These are phyloP conservation scores for Columba janthina DNA, from an alignment of 2,113 vertebrate genomes.

Conservation along the genomic window DNA sequence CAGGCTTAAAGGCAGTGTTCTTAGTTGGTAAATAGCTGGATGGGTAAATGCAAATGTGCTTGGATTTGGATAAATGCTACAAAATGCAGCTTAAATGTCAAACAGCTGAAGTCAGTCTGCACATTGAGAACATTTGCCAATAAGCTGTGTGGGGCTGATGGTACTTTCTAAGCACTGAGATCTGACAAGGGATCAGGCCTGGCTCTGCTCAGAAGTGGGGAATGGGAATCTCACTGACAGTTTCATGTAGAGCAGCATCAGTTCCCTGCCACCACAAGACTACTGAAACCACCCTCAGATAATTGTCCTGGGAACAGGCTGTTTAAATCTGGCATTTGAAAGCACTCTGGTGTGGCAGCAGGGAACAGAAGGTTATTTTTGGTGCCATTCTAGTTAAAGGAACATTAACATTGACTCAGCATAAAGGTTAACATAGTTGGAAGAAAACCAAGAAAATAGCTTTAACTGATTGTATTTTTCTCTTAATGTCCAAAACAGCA, in stretches of 20 bases:
- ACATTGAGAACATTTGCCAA: not conserved
- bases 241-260: not conserved
- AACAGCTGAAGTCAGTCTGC: not conserved
- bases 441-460: not conserved
- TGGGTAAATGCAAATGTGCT: not conserved
- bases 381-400: not conserved
- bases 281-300: not conserved
- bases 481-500: not conserved
- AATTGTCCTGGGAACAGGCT: not conserved
- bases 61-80: not conserved
- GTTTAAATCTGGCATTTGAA: not conserved
- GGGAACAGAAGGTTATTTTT: not conserved
- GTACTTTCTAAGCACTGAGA: not conserved
- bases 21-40: not conserved
- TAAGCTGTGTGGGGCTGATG: not conserved
- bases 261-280: not conserved
- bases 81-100: not conserved
- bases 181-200: not conserved
- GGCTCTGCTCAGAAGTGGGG: not conserved
- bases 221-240: not conserved
- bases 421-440: not conserved
- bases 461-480: not conserved
- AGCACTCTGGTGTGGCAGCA: not conserved
- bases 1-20: not conserved
- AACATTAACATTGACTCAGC: not conserved